Conservation (phyloP, 2,888 invertebrate genomes). For the Microdon myrmicae region DNA sequence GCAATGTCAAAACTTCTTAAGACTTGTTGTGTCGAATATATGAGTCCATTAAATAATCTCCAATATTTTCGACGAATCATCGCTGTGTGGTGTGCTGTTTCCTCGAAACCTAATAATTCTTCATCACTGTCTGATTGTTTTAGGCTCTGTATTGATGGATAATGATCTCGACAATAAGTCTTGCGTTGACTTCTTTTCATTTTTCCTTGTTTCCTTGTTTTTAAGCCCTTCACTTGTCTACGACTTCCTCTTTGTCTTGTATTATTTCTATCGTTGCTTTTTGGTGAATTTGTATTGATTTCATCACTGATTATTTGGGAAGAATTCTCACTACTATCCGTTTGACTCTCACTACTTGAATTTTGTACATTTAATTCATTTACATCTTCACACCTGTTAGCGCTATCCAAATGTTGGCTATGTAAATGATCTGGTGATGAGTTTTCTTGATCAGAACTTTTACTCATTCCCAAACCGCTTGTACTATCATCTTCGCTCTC, state of each 20-base stretch:
- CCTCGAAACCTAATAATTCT: conserved; percentile 40
- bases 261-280: neutral
- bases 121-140: conserved; percentile 4
- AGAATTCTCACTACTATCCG: conserved; percentile 13
- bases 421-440: conserved; percentile 31
- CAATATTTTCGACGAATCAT: conserved; percentile 43
- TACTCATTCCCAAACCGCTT: conserved; percentile 59
- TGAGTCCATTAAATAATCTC: conserved; percentile 56
- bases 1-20: conserved; percentile 59
- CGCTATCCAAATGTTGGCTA: conserved; percentile 25
- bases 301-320: neutral
- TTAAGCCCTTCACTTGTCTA: neutral
- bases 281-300: conserved; percentile 11
- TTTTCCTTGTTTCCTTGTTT: too few species aligned
- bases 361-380: conserved; percentile 8
- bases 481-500: conserved; percentile 58
- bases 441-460: conserved; percentile 57
- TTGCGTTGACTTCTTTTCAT: too few species aligned
- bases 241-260: neutral
- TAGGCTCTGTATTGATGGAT: too few species aligned
- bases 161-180: too few species aligned
- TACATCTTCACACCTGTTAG: conserved; percentile 27
- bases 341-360: conserved; percentile 4
- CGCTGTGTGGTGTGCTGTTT: neutral
- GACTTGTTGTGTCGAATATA: conserved; percentile 57